Evolutionary conservation across 2,113 vertebrate genomes (phyloP), one percentile per base, ranked within the genome.

Genomic region (Ciconia maguari): DNA sequence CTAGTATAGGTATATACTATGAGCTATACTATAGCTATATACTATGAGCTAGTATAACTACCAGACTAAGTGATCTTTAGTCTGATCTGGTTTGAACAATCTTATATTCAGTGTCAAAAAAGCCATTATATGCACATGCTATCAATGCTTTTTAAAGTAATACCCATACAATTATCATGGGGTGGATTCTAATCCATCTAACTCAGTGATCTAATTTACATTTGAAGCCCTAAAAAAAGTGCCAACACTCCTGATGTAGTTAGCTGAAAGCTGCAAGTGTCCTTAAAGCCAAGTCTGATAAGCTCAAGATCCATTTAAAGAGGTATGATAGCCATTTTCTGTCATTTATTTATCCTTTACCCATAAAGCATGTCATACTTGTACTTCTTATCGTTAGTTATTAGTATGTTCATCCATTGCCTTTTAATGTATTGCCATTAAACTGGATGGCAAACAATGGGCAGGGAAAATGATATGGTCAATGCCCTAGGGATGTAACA

Each of bases 401-500:
- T 82, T 91, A 72, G 57, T 62, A 74, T 91, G 84, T 66, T 95
- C 95, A 87, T 94, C 94, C 68, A 36, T 79, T 85, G 49, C 27
- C 32, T 93, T 93, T 93, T 95, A 95, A 94, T 94, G 75, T 76
- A 58, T 76, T 85, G 42, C 46, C 86, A 85, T 92, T 93, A 96
- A 94, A 94, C 41, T 48, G 32, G 38, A 90, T 74, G 44, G 94
- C 91, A 97, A 96, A 96, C 54, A 95, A 60, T 54, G 38, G 62
- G 44, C 69, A 94, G 74, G n/a, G 46, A 91, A 95, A 94, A 87
- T 69, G 7, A 76, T 84, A 72, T 6, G 87, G 70, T 88, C 87
- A 88, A 71, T 90, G 84, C 91, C 91, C 81, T 49, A 72, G 70
- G 66, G 87, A 93, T 79, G 62, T 79, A 96, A 54, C 81, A 65